Base-by-base conservation (phyloP, 2,797 vertebrate genomes). In the Alectoris magna region DNA sequence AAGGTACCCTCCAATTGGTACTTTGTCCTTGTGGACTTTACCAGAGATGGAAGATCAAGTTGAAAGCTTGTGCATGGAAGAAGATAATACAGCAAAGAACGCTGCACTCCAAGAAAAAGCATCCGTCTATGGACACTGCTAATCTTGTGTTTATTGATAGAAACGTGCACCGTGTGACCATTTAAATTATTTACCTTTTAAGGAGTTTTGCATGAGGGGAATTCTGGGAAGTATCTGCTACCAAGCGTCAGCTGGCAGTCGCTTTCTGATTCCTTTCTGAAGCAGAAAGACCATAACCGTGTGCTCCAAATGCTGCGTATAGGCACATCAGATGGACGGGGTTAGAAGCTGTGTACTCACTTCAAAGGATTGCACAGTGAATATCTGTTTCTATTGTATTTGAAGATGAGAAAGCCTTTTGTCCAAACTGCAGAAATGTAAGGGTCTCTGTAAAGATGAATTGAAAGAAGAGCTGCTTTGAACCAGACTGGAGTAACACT, bases 341-440 rank as follows among this genome's bases (percentile, higher is more conserved):
- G 64, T 38, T 58, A 53, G 64, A 73, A 71, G 74, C 75, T 18
- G 2, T 36, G 41, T 22, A 26, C 0, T 69, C 55, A 9, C 0
- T 49, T 51, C 44, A 53, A 87, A 88, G 67, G n/a, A 56, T 41
- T 64, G 29, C 31, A 3, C 14, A n/a, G 62, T 23, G 31, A 67
- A 17, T 76, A 36, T 55, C 62, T 62, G 12, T n/a, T 73, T 27
- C 80, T 68, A 0, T 68, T 73, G 43, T 64, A 12, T 36, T 31
- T 60, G 60, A 71, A 73, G 84, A 74, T 53, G 58, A 76, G 82
- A 84, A 71, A 46, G 77, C 41, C 93, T 84, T 86, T 84, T 85
- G 56, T 76, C 64, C 80, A 38, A 59, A 38, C 49, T 26, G 48
- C 26, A 71, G 10, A 22, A 67, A n/a, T 3, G 9, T 21, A 9